Conservation (phyloP, 30 jellyfish, hydroid and myxozoan genomes). For the Hydractinia echinata region DNA sequence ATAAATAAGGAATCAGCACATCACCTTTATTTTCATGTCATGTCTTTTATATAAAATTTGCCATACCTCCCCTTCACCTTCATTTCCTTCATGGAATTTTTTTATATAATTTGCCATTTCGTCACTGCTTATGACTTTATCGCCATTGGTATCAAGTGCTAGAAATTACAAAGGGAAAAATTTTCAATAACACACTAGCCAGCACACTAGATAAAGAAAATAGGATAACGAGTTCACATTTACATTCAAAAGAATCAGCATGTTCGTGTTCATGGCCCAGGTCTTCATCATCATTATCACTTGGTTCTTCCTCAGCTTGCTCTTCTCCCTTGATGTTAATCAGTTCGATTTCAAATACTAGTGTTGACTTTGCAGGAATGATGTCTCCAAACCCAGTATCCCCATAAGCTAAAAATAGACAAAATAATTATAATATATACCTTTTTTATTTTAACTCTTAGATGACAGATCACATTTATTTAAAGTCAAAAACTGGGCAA, state of each 20-base stretch:
- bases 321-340: slow-evolving; percentile 33
- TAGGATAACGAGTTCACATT: neutral
- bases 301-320: slow-evolving; percentile 8
- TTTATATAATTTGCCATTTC: slow-evolving; percentile 77
- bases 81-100: slow-evolving; percentile 50
- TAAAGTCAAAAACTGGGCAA: too few relatives aligned
- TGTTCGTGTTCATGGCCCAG: neutral
- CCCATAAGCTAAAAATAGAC: slow-evolving; percentile 69
- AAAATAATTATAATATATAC: neutral
- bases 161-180: neutral
- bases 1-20: too few relatives aligned
- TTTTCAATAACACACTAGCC: too few relatives aligned
- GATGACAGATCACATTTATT: too few relatives aligned
- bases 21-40: neutral
- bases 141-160: slow-evolving; percentile 68
- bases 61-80: slow-evolving; percentile 36
- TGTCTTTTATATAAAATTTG: neutral
- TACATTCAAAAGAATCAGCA: slow-evolving; percentile 47
- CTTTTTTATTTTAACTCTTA: too few relatives aligned
- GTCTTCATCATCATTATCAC: slow-evolving; percentile 29
- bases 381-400: slow-evolving; percentile 74
- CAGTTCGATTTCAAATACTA: slow-evolving; percentile 73
- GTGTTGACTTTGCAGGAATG: slow-evolving; percentile 71
- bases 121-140: slow-evolving; percentile 54
- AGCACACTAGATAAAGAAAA: too few relatives aligned